These are phyloP conservation scores for Catharus bicknelli DNA, from an alignment of 2,113 vertebrate genomes.

Conservation along the genomic window DNA sequence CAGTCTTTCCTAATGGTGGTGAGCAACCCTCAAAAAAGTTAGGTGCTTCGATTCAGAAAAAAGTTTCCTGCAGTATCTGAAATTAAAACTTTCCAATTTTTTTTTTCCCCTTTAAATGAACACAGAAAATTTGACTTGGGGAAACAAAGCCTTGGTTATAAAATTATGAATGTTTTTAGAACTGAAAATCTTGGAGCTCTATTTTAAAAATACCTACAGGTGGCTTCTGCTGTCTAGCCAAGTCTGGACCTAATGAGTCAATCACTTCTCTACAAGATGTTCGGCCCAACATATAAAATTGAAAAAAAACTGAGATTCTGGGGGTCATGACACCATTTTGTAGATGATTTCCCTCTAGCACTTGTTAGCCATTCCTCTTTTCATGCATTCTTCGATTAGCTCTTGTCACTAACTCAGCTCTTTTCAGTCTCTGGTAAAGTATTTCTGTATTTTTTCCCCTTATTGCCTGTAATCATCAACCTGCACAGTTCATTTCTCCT, in stretches of 20 bases:
- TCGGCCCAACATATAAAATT: neutral
- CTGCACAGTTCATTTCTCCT: neutral
- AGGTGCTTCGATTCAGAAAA: neutral
- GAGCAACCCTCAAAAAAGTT: neutral
- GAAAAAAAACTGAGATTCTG: neutral
- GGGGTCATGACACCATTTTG: neutral
- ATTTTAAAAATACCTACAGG: neutral
- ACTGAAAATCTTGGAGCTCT: neutral
- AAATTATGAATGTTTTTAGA: neutral
- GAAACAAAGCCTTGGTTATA: neutral
- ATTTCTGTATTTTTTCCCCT: neutral
- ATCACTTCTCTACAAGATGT: neutral
- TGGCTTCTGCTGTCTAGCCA: neutral
- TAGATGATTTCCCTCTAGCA: neutral
- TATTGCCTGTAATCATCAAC: neutral
- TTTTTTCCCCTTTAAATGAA: neutral
- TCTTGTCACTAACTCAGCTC: neutral
- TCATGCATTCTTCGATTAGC: neutral
- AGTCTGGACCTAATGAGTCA: neutral
- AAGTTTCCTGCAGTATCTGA: neutral
- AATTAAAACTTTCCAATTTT: neutral
- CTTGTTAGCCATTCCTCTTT: neutral
- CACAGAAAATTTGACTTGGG: neutral
- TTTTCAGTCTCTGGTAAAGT: neutral
- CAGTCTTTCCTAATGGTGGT: neutral